phyloP scores from a whole-genome alignment of 2,888 invertebrate species.

The Poecilus cupreus region DNA sequence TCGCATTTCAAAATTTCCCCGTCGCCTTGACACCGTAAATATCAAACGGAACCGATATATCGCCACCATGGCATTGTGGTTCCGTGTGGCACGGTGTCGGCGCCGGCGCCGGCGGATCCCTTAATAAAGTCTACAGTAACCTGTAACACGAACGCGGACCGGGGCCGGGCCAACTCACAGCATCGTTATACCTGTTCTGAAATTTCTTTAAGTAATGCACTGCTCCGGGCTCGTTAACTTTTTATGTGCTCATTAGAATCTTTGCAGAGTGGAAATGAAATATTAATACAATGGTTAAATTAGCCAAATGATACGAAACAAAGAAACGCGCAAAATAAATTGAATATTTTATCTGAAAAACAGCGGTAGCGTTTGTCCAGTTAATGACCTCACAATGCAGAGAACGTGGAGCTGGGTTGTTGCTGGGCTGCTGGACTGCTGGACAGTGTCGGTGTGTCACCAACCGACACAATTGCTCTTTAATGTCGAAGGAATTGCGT shows the following conservation, averaged over 20 bases:
- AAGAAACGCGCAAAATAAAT: slow-evolving; percentile 50
- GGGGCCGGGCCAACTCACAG: not conserved
- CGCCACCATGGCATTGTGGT: slow-evolving; percentile 10
- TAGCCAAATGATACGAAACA: slow-evolving; percentile 50
- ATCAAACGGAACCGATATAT: slow-evolving; percentile 43
- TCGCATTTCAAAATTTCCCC: slow-evolving; percentile 48
- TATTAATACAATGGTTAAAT: slow-evolving; percentile 48
- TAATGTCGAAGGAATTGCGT: slow-evolving; percentile 54
- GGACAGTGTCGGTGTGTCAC: too few species aligned
- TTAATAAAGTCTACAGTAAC: slow-evolving; percentile 2
- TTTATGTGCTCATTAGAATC: slow-evolving; percentile 51
- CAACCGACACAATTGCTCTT: slow-evolving; percentile 49
- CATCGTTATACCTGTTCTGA: slow-evolving; percentile 25
- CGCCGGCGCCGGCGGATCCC: not conserved
- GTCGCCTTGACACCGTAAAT: slow-evolving; percentile 46
- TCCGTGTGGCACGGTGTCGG: slow-evolving; percentile 41
- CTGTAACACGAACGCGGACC: not conserved
- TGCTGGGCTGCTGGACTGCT: not conserved
- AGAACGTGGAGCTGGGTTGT: not conserved
- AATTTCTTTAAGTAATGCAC: slow-evolving; percentile 53
- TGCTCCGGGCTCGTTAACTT: slow-evolving; percentile 50
- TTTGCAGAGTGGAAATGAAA: slow-evolving; percentile 54
- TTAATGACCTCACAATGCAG: slow-evolving; percentile 19
- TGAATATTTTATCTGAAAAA: slow-evolving; percentile 46
- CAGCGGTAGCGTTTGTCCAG: slow-evolving; percentile 31